Evolutionary conservation across 2,797 vertebrate genomes (phyloP).

Genomic region (Tragelaphus oryx): DNA sequence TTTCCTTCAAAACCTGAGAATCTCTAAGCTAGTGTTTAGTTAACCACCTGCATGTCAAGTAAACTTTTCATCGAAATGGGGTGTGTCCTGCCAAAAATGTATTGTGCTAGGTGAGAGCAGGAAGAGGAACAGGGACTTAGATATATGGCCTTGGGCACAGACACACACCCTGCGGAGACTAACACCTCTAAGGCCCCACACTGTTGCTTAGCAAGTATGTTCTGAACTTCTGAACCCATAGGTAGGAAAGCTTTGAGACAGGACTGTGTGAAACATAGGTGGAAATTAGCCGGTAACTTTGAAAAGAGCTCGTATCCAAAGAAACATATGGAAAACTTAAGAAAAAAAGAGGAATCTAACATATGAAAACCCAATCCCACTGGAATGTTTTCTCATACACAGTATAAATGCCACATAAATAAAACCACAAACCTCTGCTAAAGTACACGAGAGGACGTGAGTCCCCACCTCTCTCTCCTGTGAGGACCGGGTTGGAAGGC

Average conservation of each 20-base stretch:
- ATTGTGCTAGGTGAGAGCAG: neutral
- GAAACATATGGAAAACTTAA: constrained; percentile 65
- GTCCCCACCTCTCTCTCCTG: constrained; percentile 47
- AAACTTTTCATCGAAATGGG: constrained; percentile 1
- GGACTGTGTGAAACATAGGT: constrained; percentile 14
- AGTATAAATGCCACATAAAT: constrained; percentile 72
- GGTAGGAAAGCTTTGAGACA: neutral
- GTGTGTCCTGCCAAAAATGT: neutral
- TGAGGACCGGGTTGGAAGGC: constrained; percentile 57
- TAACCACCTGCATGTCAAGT: constrained; percentile 9
- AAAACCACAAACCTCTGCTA: constrained; percentile 67
- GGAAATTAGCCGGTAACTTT: constrained; percentile 49
- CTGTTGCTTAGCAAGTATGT: neutral
- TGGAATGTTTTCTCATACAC: constrained; percentile 77
- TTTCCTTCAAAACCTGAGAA: constrained; percentile 32
- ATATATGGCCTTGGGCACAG: neutral
- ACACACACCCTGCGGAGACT: fast-evolving
- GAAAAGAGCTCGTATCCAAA: constrained; percentile 32
- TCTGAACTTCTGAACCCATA: constrained; percentile 20
- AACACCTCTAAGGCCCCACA: neutral
- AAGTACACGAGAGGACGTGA: constrained; percentile 49
- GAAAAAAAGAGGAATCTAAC: constrained; percentile 65
- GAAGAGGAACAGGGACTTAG: neutral
- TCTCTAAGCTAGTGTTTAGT: constrained; percentile 7
- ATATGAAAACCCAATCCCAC: constrained; percentile 69